Conservation (phyloP, 1,140 invertebrate species). For the Mycetomoellerius zeteki region DNA sequence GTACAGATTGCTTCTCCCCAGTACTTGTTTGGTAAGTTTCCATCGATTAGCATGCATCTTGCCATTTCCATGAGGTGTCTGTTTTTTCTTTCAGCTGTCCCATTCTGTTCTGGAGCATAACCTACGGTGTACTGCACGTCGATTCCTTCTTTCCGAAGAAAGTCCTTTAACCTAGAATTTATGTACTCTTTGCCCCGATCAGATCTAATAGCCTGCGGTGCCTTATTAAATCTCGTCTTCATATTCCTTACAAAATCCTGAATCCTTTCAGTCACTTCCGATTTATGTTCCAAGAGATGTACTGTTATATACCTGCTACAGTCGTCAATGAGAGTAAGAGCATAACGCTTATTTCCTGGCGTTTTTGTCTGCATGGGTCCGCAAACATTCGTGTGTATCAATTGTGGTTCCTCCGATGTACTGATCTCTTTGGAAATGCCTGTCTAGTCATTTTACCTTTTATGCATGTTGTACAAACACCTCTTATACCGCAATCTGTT, state of each 20-base stretch:
- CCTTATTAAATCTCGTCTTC: too few species aligned
- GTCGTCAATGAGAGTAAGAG: background rate
- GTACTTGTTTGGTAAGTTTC: background rate
- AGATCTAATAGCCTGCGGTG: too few species aligned
- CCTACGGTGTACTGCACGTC: background rate
- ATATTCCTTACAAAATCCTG: background rate
- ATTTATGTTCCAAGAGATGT: background rate
- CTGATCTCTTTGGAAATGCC: background rate
- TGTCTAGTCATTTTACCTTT: background rate
- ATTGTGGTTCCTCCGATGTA: background rate
- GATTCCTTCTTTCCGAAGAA: background rate
- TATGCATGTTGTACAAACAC: background rate
- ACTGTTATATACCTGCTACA: background rate
- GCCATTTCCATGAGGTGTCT: constrained; percentile 32
- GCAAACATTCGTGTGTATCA: background rate
- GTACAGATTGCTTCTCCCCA: constrained; percentile 42
- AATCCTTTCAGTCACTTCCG: background rate
- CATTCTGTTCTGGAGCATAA: constrained; percentile 56
- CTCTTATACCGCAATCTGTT: background rate
- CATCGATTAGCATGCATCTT: constrained; percentile 23
- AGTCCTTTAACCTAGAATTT: background rate
- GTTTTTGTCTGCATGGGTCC: background rate
- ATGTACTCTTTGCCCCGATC: too few species aligned
- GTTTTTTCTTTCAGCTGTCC: constrained; percentile 37
- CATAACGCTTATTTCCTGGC: background rate